A percentile compares a stretch with the other conserved stretches of the same genome.
Conservation (phyloP, 2,888 invertebrate species). For the Leptura quadrifasciata region DNA sequence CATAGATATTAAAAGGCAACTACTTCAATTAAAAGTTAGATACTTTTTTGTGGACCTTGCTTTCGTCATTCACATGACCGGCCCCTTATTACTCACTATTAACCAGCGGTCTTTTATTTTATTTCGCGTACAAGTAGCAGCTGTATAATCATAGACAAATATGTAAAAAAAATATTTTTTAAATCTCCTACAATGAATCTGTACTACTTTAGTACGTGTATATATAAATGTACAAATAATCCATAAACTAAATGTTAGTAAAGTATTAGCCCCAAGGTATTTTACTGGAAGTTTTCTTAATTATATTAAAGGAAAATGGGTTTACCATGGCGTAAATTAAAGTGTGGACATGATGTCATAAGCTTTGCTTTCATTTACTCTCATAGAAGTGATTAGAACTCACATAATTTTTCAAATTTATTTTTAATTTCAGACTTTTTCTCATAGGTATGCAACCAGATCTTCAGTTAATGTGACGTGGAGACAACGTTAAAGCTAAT, state of each 20-base stretch:
- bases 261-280: not conserved
- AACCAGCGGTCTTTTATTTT: not conserved
- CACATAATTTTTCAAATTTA: no score
- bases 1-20: slow-evolving; percentile 11
- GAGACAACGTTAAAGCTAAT: no score
- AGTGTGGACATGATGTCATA: no score
- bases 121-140: not conserved
- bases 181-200: not conserved
- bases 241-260: not conserved
- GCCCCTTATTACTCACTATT: not conserved
- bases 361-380: no score
- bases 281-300: not conserved
- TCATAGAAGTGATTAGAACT: no score
- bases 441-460: no score
- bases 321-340: no score
- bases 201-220: not conserved
- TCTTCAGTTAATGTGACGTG: no score
- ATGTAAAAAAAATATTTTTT: slow-evolving; percentile 2
- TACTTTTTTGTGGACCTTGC: no score
- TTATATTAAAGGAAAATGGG: no score
- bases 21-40: slow-evolving; percentile 30
- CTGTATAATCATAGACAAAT: not conserved
- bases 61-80: not conserved
- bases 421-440: no score
- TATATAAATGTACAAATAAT: not conserved